Base-by-base conservation (phyloP, 2,797 vertebrate species). In the Ataeniobius toweri region DNA sequence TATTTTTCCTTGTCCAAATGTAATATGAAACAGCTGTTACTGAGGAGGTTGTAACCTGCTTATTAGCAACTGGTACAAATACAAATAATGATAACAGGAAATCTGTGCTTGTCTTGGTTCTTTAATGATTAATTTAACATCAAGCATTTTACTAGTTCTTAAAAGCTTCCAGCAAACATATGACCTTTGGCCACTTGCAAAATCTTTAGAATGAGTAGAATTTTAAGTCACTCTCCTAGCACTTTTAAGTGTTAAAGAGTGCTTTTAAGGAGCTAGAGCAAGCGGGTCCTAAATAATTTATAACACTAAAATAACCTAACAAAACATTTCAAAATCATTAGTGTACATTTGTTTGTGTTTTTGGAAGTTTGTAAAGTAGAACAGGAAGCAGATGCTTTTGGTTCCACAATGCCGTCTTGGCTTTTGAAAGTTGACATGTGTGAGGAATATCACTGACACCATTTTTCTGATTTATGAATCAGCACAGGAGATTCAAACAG, bases 1-100 rank as follows among this genome's bases (percentile, higher is more conserved):
- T 31, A 31, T 31, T 31, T 31, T 31, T 44, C 26, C 82, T 78
- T 80, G 74, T 72, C 67, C 59, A 24, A 71, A 1, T 70, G 8
- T 16, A 46, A 72, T 76, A 24, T 7, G 1, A 71, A 59, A 61
- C 36, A 46, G 56, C 58, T 69, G 65, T 75, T 31, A n/a, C 10
- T 63, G 22, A 18, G 36, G 28, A 8, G 28, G 44, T 6, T 48
- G 46, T 22, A 5, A 71, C 26, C 7, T 71, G 6, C 22, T 28
- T 28, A 18, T 14, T 13, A 26, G 44, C 44, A 50, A 18, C 68
- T 51, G 69, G n/a, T 70, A 14, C 68, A 16, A 69, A 26, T 44
- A 48, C 18, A 70, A 26, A 16, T 70, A 14, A 31, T 71, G 20
- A 70, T 16, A 22, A 36, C 36, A 1, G 28, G 36, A 65, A 65